Conservation (phyloP, 2,797 vertebrate genomes). For the Sebastes jordani region DNA sequence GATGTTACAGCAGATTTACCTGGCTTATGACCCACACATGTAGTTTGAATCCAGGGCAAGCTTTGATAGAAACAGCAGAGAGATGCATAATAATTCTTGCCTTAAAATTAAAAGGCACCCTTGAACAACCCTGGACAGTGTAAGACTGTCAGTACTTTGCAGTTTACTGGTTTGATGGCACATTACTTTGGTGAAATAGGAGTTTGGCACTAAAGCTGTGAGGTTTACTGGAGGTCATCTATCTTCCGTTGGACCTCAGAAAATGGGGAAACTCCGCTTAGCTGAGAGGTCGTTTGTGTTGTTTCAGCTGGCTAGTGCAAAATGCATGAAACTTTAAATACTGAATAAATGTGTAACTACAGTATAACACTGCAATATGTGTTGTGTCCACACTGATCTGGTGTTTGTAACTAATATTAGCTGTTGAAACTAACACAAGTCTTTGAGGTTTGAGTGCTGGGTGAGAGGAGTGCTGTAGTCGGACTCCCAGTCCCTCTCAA, state of each 20-base stretch:
- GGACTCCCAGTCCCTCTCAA: constrained; percentile 92
- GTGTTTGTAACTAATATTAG: neutral
- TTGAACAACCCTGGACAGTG: neutral
- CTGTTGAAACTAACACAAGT: constrained; percentile 50
- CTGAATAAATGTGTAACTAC: neutral
- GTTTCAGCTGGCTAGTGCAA: neutral
- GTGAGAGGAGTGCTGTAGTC: constrained; percentile 83
- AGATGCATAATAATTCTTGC: neutral
- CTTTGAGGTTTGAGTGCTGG: constrained; percentile 54
- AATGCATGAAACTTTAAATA: neutral
- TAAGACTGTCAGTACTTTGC: neutral
- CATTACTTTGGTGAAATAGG: neutral
- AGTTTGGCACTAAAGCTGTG: neutral
- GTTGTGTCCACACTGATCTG: accelerated
- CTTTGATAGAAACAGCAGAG: neutral
- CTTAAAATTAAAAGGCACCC: neutral
- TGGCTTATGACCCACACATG: neutral
- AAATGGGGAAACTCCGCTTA: neutral
- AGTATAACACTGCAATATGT: neutral
- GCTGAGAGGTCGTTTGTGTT: neutral
- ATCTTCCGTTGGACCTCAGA: neutral
- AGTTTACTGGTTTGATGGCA: neutral
- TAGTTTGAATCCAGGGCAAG: accelerated
- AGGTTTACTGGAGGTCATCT: neutral
- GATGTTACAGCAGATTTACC: neutral